Evolutionary conservation across 2,113 vertebrate genomes (phyloP).

Genomic region (Mystacornis crossleyi): DNA sequence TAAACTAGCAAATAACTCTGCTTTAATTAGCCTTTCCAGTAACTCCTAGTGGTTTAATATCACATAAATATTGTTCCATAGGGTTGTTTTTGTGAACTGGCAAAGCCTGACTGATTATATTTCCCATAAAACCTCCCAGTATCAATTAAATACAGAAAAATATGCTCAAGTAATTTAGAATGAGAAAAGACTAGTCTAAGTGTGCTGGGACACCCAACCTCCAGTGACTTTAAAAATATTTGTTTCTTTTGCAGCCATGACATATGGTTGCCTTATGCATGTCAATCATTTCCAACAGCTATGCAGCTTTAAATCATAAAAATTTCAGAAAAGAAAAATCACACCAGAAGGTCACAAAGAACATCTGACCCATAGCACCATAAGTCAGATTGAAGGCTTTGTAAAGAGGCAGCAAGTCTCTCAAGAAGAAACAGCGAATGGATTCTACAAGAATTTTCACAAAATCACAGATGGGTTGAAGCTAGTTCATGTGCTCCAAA

Average conservation of each 20-base stretch:
- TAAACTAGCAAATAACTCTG: neutral
- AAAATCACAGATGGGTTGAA: neutral
- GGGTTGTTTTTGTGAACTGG: neutral
- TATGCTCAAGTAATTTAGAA: neutral
- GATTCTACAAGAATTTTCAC: neutral
- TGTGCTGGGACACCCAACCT: neutral
- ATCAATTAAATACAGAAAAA: slow-evolving; percentile 28
- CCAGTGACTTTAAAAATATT: neutral
- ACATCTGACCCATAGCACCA: neutral
- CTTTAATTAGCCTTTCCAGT: slow-evolving; percentile 20
- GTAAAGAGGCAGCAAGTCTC: neutral
- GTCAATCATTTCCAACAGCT: neutral
- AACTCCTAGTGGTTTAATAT: slow-evolving; percentile 14
- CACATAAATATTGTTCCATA: slow-evolving; percentile 11
- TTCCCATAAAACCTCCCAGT: neutral
- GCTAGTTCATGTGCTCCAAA: neutral
- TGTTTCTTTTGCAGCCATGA: neutral
- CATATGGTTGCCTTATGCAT: neutral
- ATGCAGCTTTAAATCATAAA: neutral
- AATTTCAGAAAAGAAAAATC: neutral
- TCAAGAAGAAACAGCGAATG: neutral
- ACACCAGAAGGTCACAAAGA: neutral
- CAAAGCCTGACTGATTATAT: slow-evolving; percentile 7
- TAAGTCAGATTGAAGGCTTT: neutral
- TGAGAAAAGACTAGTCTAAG: neutral